Evolutionary conservation across 2,797 vertebrate species (phyloP), one percentile per base, ranked within the genome.

Genomic region (Vireo griseus): DNA sequence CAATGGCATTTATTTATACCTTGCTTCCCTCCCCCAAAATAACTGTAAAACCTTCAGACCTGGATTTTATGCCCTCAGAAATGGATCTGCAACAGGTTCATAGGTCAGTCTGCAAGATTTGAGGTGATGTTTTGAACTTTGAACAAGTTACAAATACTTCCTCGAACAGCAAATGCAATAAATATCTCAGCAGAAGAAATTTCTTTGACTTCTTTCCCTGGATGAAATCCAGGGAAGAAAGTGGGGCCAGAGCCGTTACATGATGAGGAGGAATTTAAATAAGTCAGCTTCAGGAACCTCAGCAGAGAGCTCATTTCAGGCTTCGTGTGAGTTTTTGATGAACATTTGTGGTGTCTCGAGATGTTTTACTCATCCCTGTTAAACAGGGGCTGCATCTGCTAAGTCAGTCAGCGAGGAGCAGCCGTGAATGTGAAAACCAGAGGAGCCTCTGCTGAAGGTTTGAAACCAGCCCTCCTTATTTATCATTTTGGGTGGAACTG

Each of bases 61-160:
- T 65, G 71, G 66, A 25, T 79, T 93, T 95, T 82, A 65, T 3
- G 0, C 77, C 45, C 90, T 82, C 67, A 85, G 67, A 91, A 93
- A 88, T 39, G 45, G 86, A 91, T 93, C 77, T 91, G 61, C 61
- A 85, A 0, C 28, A 91, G 92, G 95, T 92, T 74, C 88, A 77
- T 24, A 85, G 90, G 94, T 93, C 92, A 82, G 39, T 7, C 75
- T 89, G 80, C 80, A 89, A 95, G 78, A 97, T 84, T 94, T 47
- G 76, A 96, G 93, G 90, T 92, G 92, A 85, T 95, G 94, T 94
- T 92, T 87, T 95, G 90, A 97, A 97, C 94, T 94, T 72, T 96
- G 93, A 94, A 93, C 95, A 95, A 93, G 90, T 94, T 80, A 94
- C 94, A 95, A 95, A 94, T 95, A 80, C 93, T 96, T 97, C 95